Conservation (phyloP, 2,888 invertebrate genomes). For the Fabriciana adippe region DNA sequence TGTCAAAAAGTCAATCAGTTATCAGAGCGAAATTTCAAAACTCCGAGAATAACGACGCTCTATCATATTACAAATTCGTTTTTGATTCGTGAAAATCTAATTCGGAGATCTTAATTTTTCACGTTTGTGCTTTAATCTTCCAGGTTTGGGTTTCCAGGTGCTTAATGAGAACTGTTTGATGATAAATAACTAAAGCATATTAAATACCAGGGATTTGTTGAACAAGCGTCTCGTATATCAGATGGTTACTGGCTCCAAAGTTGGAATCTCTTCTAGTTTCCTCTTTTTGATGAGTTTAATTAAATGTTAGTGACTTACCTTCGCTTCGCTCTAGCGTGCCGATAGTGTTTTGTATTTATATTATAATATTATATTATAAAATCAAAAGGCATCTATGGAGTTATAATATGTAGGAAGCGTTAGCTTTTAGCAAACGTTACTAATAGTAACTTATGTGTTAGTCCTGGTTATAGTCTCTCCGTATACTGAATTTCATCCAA, state of each 20-base stretch:
- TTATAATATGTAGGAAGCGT: too few species aligned
- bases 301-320: too few species aligned
- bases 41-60: conserved; percentile 69
- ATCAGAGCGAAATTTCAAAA: conserved; percentile 63
- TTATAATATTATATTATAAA: too few species aligned
- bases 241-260: not conserved
- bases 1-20: conserved; percentile 46
- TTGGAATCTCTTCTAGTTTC: conserved; percentile 5
- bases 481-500: too few species aligned
- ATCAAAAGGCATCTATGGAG: too few species aligned
- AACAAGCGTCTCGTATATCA: conserved; percentile 13
- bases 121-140: conserved; percentile 64
- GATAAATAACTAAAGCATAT: not conserved
- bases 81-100: conserved; percentile 77
- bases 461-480: too few species aligned
- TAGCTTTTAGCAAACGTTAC: too few species aligned
- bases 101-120: conserved; percentile 61
- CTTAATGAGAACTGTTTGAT: conserved; percentile 35
- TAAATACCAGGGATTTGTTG: conserved; percentile 4
- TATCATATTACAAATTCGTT: conserved; percentile 77
- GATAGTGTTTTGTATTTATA: too few species aligned
- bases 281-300: not conserved
- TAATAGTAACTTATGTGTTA: too few species aligned
- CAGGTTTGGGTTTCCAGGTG: conserved; percentile 31
- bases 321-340: too few species aligned